Evolutionary conservation across 2,797 vertebrate genomes (phyloP).

Genomic region (Halcyon chelicuti): DNA sequence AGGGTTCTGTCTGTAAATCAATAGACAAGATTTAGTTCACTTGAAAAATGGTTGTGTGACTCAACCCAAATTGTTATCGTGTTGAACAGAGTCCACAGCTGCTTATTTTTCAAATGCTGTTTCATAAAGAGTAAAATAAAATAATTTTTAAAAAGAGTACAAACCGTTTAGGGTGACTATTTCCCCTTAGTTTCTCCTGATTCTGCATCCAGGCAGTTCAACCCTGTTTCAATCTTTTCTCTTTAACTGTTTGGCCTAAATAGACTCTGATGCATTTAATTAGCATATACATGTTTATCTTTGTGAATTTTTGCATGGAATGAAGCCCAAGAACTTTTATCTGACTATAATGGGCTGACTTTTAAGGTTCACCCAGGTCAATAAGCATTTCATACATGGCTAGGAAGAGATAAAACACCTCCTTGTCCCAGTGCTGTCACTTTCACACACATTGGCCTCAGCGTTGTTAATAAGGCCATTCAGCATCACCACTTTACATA

Average conservation of each 20-base stretch:
- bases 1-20: background rate
- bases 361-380: slow-evolving; percentile 7
- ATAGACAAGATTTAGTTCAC: background rate
- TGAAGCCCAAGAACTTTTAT: slow-evolving; percentile 14
- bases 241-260: slow-evolving; percentile 27
- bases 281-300: slow-evolving; percentile 24
- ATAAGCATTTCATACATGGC: slow-evolving; percentile 20
- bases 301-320: slow-evolving; percentile 12
- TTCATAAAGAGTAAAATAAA: background rate
- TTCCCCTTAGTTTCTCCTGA: background rate
- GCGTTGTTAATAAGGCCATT: slow-evolving; percentile 26
- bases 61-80: background rate
- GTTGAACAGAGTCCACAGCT: background rate
- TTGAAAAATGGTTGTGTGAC: background rate
- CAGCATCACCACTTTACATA: background rate
- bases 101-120: background rate
- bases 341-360: slow-evolving; percentile 15
- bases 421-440: background rate
- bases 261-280: background rate
- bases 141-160: background rate
- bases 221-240: background rate
- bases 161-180: background rate
- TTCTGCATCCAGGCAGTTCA: background rate
- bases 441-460: background rate
- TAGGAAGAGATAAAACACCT: slow-evolving; percentile 26